phyloP scores from a whole-genome alignment of 2,888 invertebrate genomes.

The Sarcophaga caerulescens region DNA sequence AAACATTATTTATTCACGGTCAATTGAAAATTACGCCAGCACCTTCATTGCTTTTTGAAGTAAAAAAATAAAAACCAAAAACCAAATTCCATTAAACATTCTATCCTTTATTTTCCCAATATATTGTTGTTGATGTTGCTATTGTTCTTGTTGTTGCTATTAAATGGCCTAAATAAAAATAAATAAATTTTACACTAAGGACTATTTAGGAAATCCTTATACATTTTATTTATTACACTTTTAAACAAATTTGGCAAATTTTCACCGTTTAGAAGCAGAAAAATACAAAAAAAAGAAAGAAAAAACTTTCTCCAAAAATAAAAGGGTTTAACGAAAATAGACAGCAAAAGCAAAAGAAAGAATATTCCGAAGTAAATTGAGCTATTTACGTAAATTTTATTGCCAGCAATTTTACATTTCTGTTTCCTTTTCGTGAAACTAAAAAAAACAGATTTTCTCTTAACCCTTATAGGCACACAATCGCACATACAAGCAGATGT shows the following conservation, averaged over 20 bases:
- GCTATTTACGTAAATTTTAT: constrained; percentile 80
- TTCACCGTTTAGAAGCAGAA: constrained; percentile 61
- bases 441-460: constrained; percentile 21
- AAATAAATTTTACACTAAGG: constrained; percentile 65
- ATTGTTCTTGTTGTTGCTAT: constrained; percentile 36
- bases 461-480: constrained; percentile 24
- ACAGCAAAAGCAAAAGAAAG: constrained; percentile 38
- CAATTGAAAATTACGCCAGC: constrained; percentile 21
- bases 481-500: not conserved
- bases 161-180: constrained; percentile 38
- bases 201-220: constrained; percentile 64
- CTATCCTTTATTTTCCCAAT: not conserved
- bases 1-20: constrained; percentile 10
- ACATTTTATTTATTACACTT: constrained; percentile 67
- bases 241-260: constrained; percentile 77
- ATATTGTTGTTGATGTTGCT: not conserved
- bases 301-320: constrained; percentile 72
- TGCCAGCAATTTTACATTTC: constrained; percentile 77
- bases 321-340: constrained; percentile 15
- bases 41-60: constrained; percentile 25
- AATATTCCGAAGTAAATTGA: constrained; percentile 75
- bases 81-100: constrained; percentile 19
- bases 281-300: constrained; percentile 73
- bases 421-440: constrained; percentile 42
- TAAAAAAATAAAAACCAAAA: not conserved